Evolutionary conservation across 2,888 invertebrate species (phyloP).

Genomic region (Nemotelus nigrinus): DNA sequence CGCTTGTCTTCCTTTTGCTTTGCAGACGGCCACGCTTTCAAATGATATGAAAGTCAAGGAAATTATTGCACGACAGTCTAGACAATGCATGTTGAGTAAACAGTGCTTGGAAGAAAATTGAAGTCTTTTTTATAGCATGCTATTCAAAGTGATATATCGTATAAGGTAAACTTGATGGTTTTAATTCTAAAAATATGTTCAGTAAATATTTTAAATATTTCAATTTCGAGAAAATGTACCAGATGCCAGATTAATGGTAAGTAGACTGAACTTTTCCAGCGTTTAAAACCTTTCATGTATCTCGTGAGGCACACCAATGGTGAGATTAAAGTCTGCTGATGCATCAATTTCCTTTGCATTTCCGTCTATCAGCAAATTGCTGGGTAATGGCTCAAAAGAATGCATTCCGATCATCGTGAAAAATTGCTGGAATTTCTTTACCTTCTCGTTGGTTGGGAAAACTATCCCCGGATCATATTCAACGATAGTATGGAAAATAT

Average conservation of each 20-base stretch:
- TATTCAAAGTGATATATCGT: too few relatives aligned
- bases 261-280: too few relatives aligned
- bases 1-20: neutral
- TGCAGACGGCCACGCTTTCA: neutral
- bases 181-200: too few relatives aligned
- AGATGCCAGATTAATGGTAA: too few relatives aligned
- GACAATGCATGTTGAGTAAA: neutral
- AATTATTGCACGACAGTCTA: neutral
- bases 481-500: slow-evolving; percentile 27
- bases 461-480: neutral
- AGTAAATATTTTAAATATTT: too few relatives aligned
- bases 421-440: neutral
- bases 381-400: neutral
- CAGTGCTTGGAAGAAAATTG: neutral
- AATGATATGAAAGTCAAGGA: neutral
- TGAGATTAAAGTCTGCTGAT: too few relatives aligned
- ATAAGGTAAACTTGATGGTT: too few relatives aligned
- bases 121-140: too few relatives aligned
- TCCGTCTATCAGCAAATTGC: neutral
- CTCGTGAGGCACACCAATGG: too few relatives aligned
- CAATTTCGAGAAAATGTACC: too few relatives aligned
- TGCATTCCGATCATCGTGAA: neutral
- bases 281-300: too few relatives aligned
- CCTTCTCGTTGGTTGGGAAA: too few relatives aligned
- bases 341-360: neutral